Conservation (phyloP, 2,113 vertebrate genomes). For the Sander lucioperca region DNA sequence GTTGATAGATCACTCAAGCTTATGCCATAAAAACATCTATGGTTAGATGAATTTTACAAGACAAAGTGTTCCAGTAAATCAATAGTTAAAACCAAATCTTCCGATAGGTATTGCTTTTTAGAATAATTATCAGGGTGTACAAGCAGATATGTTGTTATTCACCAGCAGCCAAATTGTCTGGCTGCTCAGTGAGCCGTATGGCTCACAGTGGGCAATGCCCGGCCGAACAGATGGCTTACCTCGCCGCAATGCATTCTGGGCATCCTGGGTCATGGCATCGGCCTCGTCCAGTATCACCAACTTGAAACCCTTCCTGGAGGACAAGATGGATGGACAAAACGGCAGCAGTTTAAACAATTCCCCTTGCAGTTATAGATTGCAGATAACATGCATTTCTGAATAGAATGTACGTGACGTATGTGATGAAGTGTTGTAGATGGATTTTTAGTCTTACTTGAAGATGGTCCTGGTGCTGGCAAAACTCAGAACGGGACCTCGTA, state of each 20-base stretch:
- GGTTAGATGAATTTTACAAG: neutral
- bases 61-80: neutral
- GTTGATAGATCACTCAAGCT: neutral
- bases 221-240: slow-evolving; percentile 88
- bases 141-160: slow-evolving; percentile 31
- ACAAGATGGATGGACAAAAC: neutral
- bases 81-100: neutral
- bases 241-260: slow-evolving; percentile 96
- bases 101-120: neutral
- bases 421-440: too few species aligned
- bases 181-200: slow-evolving; percentile 73
- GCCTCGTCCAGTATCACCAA: slow-evolving; percentile 98
- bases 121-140: slow-evolving; percentile 9
- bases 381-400: neutral
- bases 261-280: slow-evolving; percentile 98
- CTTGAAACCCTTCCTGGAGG: slow-evolving; percentile 94
- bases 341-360: neutral
- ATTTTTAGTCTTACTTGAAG: slow-evolving; percentile 90
- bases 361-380: neutral
- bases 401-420: neutral
- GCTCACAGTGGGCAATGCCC: slow-evolving; percentile 72
- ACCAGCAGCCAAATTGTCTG: slow-evolving; percentile 45
- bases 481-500: slow-evolving; percentile 94
- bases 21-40: too few species aligned
- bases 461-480: slow-evolving; percentile 98